Base-by-base conservation (phyloP, 2,113 vertebrate species). In the Pterophyllum scalare region DNA sequence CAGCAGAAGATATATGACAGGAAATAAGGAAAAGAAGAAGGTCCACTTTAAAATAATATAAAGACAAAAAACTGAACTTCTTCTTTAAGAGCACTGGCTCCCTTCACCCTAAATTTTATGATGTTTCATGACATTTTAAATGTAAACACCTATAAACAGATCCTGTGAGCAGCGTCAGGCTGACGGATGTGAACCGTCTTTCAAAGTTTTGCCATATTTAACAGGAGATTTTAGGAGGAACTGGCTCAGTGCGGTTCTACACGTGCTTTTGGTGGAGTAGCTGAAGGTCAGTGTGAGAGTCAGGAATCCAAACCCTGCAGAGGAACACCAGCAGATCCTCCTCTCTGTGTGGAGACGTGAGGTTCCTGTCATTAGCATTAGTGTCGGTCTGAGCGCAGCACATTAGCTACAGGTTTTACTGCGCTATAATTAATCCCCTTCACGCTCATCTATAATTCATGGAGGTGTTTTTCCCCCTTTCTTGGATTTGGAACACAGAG, bases 341-440 rank as follows among this genome's bases (percentile, higher is more conserved):
- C 46, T 17, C 40, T 12, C 46, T 10, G 20, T 56, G 59, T 59
- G 77, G 33, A 57, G 43, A 77, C 81, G 7, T 70, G 65, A 87
- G 87, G 46, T 77, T 87, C 79, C 79, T 91, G 89, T 93, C 89
- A 89, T 89, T 83, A 91, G 86, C 87, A 92, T 93, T 91, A 91
- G 92, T 78, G 84, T 92, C 88, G 79, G 56, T 92, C 84, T 86
- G 75, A 86, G 65, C 19, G 79, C 67, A 40, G 77, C 83, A 88
- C 86, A 88, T 89, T 91, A 91, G 87, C 86, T 78, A 75, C 86
- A 91, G 91, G 88, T 88, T 88, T 87, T 82, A 88, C 87, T 56
- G 87, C 19, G 33, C 87, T 87, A 82, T 91, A 92, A 91, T 91
- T 93, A 90, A 92, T 93, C 92, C 89, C 87, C 80, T 84, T 91